Base-by-base conservation (phyloP, 2,797 vertebrate genomes). In the Urocyon cinereoargenteus region DNA sequence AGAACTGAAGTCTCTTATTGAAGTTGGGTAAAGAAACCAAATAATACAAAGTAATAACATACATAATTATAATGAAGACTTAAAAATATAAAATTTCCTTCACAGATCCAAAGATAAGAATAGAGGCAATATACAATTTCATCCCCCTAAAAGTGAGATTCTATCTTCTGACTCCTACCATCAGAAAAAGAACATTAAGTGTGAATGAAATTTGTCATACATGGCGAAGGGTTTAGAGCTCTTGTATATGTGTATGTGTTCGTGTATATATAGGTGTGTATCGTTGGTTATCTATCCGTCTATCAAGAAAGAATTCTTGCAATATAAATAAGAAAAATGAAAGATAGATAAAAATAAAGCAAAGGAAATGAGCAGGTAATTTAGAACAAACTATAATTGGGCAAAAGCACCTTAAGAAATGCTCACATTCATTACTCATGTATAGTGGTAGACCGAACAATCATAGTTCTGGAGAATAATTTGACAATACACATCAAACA, bases 351-450 rank as follows among this genome's bases (percentile, higher is more conserved):
- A 90, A 75, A 94, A 57, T 26, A 40, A 92, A 64, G 62, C 51
- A 92, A 96, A 92, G 24, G 45, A 79, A 83, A 86, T 75, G 10
- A 91, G 68, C 4, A 96, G 24, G 18, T 70, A 77, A 51, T 78
- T 82, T 31, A 62, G 64, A 79, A 90, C 11, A 24, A 96, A 87
- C 62, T 72, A 90, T 2, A 92, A 82, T 3, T 78, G 28, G 68
- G 96, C 62, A 83, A 97, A 61, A 92, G 22, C 5, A 59, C n/a
- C 78, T 22, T 24, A 77, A 91, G 53, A 88, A 79, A 87, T 55
- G 40, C 59, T 90, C 36, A 78, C 2, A 22, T 73, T 51, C 61
- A 82, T 70, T 57, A 82, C 2, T 0, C 34, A 82, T 31, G 86
- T 66, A 94, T 16, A 13, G 62, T 15, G 21, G 8, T 26, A 62